Conservation (phyloP, 92 coral and sea anemone genomes). For the Epizoanthus illoricatus region DNA sequence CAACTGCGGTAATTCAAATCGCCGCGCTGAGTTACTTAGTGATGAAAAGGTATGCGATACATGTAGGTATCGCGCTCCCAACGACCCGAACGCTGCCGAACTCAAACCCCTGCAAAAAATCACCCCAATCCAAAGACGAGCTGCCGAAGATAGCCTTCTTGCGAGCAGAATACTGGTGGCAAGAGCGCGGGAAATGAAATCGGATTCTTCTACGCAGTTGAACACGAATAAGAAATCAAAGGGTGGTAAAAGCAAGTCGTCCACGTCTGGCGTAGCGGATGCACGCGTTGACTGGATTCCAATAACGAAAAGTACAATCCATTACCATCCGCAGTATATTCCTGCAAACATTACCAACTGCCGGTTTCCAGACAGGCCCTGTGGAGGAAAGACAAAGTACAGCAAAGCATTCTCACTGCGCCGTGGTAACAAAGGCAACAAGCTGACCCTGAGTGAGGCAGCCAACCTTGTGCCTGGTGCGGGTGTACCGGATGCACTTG, state of each 20-base stretch:
- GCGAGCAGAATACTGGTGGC: constrained; percentile 55
- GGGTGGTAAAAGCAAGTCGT: constrained; percentile 27
- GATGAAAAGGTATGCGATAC: constrained; percentile 50
- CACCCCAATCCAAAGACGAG: constrained; percentile 76
- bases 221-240: constrained; percentile 48
- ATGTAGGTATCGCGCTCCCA: constrained; percentile 50
- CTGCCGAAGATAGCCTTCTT: constrained; percentile 71
- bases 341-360: background rate
- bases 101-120: constrained; percentile 76
- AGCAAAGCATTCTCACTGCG: constrained; percentile 54
- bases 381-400: constrained; percentile 50
- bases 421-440: constrained; percentile 60
- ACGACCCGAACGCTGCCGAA: constrained; percentile 30
- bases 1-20: background rate
- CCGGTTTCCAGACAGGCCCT: constrained; percentile 54
- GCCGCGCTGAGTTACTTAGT: constrained; percentile 39
- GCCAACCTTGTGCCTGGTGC: constrained; percentile 74
- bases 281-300: constrained; percentile 91
- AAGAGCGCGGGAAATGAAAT: constrained; percentile 58
- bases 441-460: constrained; percentile 81
- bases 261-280: background rate
- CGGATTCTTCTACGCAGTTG: constrained; percentile 47
- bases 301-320: constrained; percentile 81
- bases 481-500: constrained; percentile 57
- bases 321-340: constrained; percentile 57